A percentile compares a stretch with the other conserved stretches of the same genome.
Evolutionary conservation across 1,140 invertebrate species (phyloP).

Genomic region (Caenorhabditis latens): DNA sequence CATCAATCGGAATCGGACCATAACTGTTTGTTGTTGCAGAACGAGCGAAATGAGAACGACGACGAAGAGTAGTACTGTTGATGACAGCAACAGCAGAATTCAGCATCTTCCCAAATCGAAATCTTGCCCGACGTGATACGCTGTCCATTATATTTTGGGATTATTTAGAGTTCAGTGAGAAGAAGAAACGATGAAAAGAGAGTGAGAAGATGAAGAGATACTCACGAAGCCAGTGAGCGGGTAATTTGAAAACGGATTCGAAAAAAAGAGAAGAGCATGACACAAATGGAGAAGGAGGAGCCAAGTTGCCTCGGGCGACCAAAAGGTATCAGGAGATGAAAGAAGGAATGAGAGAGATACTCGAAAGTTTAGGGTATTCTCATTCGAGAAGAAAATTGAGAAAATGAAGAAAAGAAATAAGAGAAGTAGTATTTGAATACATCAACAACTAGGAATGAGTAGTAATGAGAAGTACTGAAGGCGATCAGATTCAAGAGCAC

Average conservation of each 20-base stretch:
- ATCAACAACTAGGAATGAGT: no score
- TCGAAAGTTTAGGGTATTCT: background rate
- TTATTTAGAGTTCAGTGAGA: background rate
- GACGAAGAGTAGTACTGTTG: constrained; percentile 21
- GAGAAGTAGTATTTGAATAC: no score
- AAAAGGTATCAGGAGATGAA: background rate
- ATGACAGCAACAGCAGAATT: constrained; percentile 36
- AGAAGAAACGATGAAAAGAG: background rate
- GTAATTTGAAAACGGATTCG: constrained; percentile 1
- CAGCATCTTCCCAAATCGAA: constrained; percentile 25
- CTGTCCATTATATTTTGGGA: constrained; percentile 15
- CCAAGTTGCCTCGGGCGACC: constrained; percentile 1
- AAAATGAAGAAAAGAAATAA: background rate
- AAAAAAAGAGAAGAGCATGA: background rate
- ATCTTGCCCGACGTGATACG: constrained; percentile 19
- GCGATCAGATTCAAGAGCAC: no score
- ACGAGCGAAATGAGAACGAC: constrained; percentile 28
- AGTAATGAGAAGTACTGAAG: no score
- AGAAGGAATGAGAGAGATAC: background rate
- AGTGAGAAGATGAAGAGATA: background rate
- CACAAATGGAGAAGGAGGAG: constrained; percentile 2
- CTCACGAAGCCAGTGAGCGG: background rate
- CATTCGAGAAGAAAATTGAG: background rate
- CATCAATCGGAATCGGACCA: constrained; percentile 33
- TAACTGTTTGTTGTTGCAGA: constrained; percentile 44